These are phyloP conservation scores for Drosophila suzukii DNA, from an alignment of 1,140 invertebrate species.

Conservation along the genomic window DNA sequence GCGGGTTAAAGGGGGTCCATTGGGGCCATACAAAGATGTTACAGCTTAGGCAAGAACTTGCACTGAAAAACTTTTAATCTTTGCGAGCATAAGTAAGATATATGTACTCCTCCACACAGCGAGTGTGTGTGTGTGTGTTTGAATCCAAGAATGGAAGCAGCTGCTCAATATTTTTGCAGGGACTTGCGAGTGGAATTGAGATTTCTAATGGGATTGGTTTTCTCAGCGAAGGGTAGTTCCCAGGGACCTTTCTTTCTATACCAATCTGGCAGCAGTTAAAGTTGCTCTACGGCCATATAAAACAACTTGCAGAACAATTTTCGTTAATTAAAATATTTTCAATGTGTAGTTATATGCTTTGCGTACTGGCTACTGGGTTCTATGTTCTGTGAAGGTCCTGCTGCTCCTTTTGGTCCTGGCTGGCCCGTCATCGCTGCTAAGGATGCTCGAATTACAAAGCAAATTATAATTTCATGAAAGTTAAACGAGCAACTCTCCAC, in stretches of 20 bases:
- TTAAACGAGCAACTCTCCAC: conserved; percentile 80
- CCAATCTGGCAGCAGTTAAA: conserved; percentile 33
- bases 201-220: conserved; percentile 82
- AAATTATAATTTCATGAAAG: conserved; percentile 84
- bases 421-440: conserved; percentile 64
- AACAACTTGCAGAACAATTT: conserved; percentile 80
- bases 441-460: conserved; percentile 82
- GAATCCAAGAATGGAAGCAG: conserved; percentile 70
- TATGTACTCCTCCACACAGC: conserved; percentile 49
- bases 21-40: conserved; percentile 74
- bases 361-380: conserved; percentile 15
- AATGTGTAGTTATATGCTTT: conserved; percentile 60
- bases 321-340: conserved; percentile 83
- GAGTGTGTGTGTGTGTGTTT: conserved; percentile 19
- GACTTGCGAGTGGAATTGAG: conserved; percentile 67
- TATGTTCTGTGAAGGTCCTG: not conserved
- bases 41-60: conserved; percentile 81
- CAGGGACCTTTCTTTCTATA: conserved; percentile 16
- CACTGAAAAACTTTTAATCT: conserved; percentile 82
- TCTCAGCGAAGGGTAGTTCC: conserved; percentile 19
- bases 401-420: conserved; percentile 29
- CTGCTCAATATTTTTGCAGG: conserved; percentile 72
- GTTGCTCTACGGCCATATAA: conserved; percentile 55
- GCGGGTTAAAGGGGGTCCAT: conserved; percentile 15
- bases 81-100: conserved; percentile 81